phyloP scores from a whole-genome alignment of 2,797 vertebrate genomes.

The Erithacus rubecula region DNA sequence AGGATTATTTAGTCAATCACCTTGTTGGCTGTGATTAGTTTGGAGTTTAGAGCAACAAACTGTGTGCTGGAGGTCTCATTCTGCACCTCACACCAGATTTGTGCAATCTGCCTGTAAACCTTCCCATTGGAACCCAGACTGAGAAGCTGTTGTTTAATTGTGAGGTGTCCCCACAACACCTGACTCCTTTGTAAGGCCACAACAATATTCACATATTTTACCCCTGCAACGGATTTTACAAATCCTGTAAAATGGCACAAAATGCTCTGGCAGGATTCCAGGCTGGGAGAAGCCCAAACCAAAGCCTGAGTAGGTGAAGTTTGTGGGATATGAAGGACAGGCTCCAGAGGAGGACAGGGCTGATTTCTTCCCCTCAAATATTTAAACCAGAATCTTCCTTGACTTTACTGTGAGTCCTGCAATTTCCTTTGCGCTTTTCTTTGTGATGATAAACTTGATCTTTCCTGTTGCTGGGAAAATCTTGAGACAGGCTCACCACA shows the following conservation, averaged over 20 bases:
- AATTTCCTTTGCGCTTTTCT: not conserved
- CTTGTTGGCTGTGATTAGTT: not conserved
- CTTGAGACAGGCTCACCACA: not conserved
- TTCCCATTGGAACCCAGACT: not conserved
- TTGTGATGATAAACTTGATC: not conserved
- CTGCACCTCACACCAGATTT: not conserved
- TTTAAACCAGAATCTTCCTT: not conserved
- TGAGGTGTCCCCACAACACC: not conserved
- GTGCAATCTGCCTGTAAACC: not conserved
- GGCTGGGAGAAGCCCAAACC: not conserved
- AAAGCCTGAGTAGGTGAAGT: accelerated
- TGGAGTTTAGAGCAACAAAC: not conserved
- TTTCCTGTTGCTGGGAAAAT: not conserved
- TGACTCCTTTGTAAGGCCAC: not conserved
- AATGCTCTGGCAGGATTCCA: not conserved
- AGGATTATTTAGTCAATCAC: not conserved
- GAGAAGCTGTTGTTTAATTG: not conserved
- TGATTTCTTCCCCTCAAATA: not conserved
- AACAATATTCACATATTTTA: not conserved
- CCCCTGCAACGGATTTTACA: not conserved
- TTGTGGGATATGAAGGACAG: not conserved
- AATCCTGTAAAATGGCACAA: not conserved
- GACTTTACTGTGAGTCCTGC: not conserved
- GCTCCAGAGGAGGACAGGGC: not conserved
- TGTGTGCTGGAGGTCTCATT: not conserved